Evolutionary conservation across 1,140 invertebrate species (phyloP).

Genomic region (Zaprionus lachaisei): DNA sequence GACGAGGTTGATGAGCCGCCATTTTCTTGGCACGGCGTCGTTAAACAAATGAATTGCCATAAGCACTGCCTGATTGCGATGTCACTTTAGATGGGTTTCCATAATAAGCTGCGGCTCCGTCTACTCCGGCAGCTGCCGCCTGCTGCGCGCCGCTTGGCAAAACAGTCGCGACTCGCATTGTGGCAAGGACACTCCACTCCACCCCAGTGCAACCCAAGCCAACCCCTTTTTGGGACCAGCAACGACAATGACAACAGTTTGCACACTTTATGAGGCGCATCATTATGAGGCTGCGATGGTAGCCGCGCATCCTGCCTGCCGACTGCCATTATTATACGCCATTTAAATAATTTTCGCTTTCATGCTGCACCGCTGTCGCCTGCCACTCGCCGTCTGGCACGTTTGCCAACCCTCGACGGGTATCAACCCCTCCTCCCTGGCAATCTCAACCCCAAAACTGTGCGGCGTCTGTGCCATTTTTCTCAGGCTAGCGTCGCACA

Average conservation of each 20-base stretch:
- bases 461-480: constrained; percentile 59
- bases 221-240: constrained; percentile 27
- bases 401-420: constrained; percentile 46
- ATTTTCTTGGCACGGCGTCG: constrained; percentile 68
- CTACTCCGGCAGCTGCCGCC: constrained; percentile 36
- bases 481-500: constrained; percentile 65
- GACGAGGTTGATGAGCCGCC: constrained; percentile 49
- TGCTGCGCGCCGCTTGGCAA: constrained; percentile 40
- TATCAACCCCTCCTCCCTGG: constrained; percentile 11
- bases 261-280: constrained; percentile 82
- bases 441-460: not conserved
- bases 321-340: constrained; percentile 84
- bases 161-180: constrained; percentile 34
- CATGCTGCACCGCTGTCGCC: constrained; percentile 67
- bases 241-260: constrained; percentile 75
- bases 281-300: constrained; percentile 70
- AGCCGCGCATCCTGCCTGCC: constrained; percentile 32
- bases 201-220: constrained; percentile 1
- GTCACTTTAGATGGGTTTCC: constrained; percentile 77
- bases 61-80: constrained; percentile 80
- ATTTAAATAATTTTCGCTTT: constrained; percentile 84
- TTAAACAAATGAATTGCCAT: constrained; percentile 85
- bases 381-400: constrained; percentile 62
- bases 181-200: constrained; percentile 4
- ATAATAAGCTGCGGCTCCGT: constrained; percentile 64